Evolutionary conservation across 2,113 vertebrate genomes (phyloP), one percentile per base, ranked within the genome.

Genomic region (Cyanoliseus patagonus): DNA sequence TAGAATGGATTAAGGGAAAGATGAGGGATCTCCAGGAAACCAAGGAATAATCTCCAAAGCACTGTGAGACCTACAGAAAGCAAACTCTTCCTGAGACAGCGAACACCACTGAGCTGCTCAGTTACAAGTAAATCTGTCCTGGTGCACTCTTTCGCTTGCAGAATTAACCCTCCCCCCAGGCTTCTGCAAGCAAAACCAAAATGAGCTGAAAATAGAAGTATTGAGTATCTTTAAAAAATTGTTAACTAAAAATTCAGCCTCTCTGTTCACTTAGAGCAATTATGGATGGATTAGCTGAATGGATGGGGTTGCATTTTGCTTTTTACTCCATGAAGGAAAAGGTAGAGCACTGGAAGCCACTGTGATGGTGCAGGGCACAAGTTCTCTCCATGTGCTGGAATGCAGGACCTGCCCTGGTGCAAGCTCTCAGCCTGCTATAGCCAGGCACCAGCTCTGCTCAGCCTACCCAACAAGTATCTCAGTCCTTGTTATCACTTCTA

Each of bases 181-280:
- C 51, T 27, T 64, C 47, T 6, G 14, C 44, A 57, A 68, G 23
- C 35, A n/a, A 51, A 87, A 35, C n/a, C n/a, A 90, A 95, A 96
- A 96, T n/a, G 46, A 92, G 55, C 57, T 67, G 73, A 94, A 92
- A 94, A 74, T 37, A 52, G 77, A 41, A 93, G 25, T 30, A 23
- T 70, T 11, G 19, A 68, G 24, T n/a, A 5, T 12, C 41, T 69
- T 67, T 61, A 25, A 33, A 33, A 42, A 68, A 37, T 3, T 6
- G 5, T 14, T 19, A 37, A 15, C 23, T 47, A 12, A 33, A 28
- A 4, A 5, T 30, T 31, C n/a, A 73, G 31, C 52, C 27, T 37
- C 37, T 33, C 23, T 2, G 23, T 39, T 37, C 4, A 7, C 41
- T 79, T 49, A 49, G 41, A 30, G 46, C 15, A 12, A 11, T 62